A percentile compares a stretch with the other conserved stretches of the same genome.
Evolutionary conservation across 2,113 vertebrate species (phyloP).

Genomic region (Notothenia rossii): DNA sequence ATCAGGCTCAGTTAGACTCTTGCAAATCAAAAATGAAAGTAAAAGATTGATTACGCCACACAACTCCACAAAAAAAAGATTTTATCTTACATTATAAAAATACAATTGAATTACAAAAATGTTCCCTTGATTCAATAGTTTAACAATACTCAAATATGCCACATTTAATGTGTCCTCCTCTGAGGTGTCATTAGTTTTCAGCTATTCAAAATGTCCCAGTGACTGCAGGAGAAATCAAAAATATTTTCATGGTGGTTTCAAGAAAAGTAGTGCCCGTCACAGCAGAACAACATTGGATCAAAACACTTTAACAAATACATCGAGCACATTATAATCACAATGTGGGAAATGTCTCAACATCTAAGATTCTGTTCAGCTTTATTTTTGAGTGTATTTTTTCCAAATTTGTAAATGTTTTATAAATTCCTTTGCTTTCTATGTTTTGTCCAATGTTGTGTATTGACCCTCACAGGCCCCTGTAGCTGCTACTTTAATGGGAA

Average conservation of each 20-base stretch:
- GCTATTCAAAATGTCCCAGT: not conserved
- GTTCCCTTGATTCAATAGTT: not conserved
- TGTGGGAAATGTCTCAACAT: too few species aligned
- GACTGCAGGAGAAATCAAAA: not conserved
- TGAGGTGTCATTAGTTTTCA: too few species aligned
- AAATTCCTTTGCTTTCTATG: too few species aligned
- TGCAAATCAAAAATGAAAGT: not conserved
- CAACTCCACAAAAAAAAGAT: not conserved
- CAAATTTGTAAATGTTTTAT: too few species aligned
- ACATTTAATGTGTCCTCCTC: not conserved
- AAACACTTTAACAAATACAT: too few species aligned
- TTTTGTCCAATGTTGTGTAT: not conserved
- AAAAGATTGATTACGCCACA: not conserved
- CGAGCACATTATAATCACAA: too few species aligned
- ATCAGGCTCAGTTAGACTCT: slow-evolving; percentile 12
- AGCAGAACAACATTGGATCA: not conserved
- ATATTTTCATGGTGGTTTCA: not conserved
- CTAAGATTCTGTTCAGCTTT: too few species aligned
- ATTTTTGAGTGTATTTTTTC: too few species aligned
- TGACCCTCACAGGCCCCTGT: not conserved
- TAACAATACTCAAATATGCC: not conserved
- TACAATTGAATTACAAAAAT: slow-evolving; percentile 7
- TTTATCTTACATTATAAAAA: not conserved
- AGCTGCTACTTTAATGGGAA: not conserved
- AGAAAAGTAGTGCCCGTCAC: not conserved